Percentiles rank a stretch among this genome's conserved stretches.
These are phyloP conservation scores for Danio rerio DNA, from an alignment of 2,113 vertebrate species.

Conservation along the genomic window DNA sequence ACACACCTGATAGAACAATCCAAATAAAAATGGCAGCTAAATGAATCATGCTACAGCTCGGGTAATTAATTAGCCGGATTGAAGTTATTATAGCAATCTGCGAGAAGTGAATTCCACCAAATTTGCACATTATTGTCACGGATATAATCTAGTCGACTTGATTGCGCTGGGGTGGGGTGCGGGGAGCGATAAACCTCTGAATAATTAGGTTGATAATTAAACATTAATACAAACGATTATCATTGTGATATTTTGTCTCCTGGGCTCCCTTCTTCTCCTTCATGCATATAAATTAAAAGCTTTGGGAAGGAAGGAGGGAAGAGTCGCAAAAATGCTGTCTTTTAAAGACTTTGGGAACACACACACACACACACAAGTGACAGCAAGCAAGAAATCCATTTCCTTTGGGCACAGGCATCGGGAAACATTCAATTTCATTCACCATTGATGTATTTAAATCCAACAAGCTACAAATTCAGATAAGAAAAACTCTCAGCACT, in stretches of 20 bases:
- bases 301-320: constrained; percentile 28
- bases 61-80: constrained; percentile 55
- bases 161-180: constrained; percentile 40
- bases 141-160: constrained; percentile 55
- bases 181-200: constrained; percentile 47
- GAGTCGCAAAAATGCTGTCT: not conserved
- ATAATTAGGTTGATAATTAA: constrained; percentile 60
- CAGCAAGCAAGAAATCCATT: constrained; percentile 42
- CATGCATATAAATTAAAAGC: constrained; percentile 43
- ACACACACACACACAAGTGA: not conserved
- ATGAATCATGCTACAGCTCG: constrained; percentile 47
- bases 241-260: constrained; percentile 37
- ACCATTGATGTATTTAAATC: constrained; percentile 43
- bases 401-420: constrained; percentile 18
- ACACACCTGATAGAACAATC: constrained; percentile 35
- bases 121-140: constrained; percentile 56
- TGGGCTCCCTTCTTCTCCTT: constrained; percentile 13
- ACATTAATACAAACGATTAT: constrained; percentile 53
- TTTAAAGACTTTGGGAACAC: constrained; percentile 8
- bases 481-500: constrained; percentile 34
- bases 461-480: constrained; percentile 39
- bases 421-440: constrained; percentile 46
- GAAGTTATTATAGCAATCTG: constrained; percentile 57
- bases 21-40: constrained; percentile 39
- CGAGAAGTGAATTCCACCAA: constrained; percentile 45